Conservation (phyloP, 2,888 invertebrate genomes). For the Eupithecia inturbata region DNA sequence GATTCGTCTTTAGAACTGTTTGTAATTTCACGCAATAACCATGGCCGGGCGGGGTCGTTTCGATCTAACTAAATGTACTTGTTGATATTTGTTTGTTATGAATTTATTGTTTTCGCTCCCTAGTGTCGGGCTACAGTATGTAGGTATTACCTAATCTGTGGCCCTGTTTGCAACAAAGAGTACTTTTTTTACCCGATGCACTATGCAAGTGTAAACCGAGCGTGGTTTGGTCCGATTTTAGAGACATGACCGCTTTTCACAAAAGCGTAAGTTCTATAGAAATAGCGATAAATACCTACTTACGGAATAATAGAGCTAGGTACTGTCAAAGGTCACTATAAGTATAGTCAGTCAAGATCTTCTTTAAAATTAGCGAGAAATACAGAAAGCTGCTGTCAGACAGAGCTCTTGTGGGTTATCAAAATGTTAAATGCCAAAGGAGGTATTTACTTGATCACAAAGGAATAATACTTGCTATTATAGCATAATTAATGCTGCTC, state of each 20-base stretch:
- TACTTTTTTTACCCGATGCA: too few species aligned
- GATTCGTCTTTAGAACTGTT: not conserved
- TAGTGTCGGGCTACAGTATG: too few species aligned
- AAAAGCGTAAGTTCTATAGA: not conserved
- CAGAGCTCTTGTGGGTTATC: not conserved
- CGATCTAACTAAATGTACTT: too few species aligned
- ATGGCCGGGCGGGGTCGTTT: not conserved
- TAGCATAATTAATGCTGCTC: constrained; percentile 4
- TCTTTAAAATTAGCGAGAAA: not conserved
- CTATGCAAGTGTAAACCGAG: not conserved
- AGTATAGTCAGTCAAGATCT: not conserved
- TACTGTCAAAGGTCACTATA: not conserved
- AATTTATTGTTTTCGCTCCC: not conserved
- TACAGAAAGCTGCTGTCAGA: not conserved
- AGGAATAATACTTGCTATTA: not conserved
- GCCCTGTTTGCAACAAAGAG: too few species aligned
- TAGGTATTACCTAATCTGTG: too few species aligned
- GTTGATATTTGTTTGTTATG: not conserved
- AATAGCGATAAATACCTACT: not conserved
- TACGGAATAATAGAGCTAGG: not conserved
- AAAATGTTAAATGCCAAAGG: not conserved
- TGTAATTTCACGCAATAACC: not conserved
- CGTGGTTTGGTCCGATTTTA: not conserved
- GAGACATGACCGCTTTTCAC: not conserved
- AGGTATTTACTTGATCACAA: not conserved